These are phyloP conservation scores for Andrena hattorfiana DNA, from an alignment of 2,888 invertebrate species.

Conservation along the genomic window DNA sequence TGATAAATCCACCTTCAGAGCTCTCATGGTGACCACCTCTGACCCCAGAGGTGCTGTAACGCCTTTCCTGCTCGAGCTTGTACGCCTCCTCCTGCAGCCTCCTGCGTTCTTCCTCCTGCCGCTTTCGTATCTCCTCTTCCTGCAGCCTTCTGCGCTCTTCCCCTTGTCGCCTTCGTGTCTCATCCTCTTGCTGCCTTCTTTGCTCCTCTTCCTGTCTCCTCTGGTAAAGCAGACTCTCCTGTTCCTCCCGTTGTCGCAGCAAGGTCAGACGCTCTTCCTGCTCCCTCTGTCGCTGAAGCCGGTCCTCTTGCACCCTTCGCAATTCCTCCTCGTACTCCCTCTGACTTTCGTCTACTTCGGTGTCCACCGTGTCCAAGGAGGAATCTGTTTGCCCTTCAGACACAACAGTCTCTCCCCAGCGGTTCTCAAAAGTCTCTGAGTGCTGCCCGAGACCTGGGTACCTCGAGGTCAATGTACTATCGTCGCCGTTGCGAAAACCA, in stretches of 20 bases:
- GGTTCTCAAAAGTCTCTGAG: constrained; percentile 38
- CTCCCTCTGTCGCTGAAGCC: constrained; percentile 5
- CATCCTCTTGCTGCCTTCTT: constrained; percentile 35
- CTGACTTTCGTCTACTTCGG: constrained; percentile 29
- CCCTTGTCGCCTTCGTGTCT: constrained; percentile 49
- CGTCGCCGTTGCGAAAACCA: constrained; percentile 52
- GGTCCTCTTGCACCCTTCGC: constrained; percentile 54
- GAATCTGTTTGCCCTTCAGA: constrained; percentile 18
- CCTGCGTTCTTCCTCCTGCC: constrained; percentile 23
- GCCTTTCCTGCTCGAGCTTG: constrained; percentile 71
- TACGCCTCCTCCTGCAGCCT: constrained; percentile 67
- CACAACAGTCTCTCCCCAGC: constrained; percentile 49
- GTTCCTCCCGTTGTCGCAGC: constrained; percentile 50
- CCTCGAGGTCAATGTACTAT: constrained; percentile 35
- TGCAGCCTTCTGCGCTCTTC: constrained; percentile 54
- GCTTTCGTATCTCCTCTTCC: constrained; percentile 36
- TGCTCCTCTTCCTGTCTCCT: constrained; percentile 40
- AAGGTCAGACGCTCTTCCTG: constrained; percentile 43
- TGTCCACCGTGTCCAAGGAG: constrained; percentile 2
- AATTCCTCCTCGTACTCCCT: constrained; percentile 46
- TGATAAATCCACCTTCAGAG: constrained; percentile 61
- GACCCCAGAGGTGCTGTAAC: constrained; percentile 50
- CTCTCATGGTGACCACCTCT: constrained; percentile 25
- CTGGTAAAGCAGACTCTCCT: constrained; percentile 37
- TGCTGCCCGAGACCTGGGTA: constrained; percentile 27